phyloP scores from a whole-genome alignment of 2,888 invertebrate species.

The Nemoura dubitans region DNA sequence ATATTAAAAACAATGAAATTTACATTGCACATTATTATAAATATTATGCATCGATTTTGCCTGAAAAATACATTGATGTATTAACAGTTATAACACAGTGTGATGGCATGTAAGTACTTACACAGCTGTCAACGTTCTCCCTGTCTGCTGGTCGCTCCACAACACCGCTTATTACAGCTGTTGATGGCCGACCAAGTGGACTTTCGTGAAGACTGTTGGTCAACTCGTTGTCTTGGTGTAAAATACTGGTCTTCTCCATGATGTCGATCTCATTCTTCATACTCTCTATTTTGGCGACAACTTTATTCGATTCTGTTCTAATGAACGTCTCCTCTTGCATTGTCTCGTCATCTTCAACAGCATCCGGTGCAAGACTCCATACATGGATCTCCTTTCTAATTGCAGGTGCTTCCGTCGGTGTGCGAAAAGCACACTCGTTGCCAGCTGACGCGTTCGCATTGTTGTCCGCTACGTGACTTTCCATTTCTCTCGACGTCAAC shows the following conservation, averaged over 20 bases:
- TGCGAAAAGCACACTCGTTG: not conserved
- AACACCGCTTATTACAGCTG: not conserved
- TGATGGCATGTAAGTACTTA: not conserved
- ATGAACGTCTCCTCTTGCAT: not conserved
- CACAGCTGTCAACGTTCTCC: not conserved
- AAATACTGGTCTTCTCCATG: not conserved
- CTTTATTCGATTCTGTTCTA: not conserved
- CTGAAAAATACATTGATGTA: no score
- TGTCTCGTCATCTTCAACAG: not conserved
- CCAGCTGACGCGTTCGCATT: not conserved
- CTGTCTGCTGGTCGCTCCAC: not conserved
- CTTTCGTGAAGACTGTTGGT: not conserved
- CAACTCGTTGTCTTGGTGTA: not conserved
- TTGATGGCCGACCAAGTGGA: not conserved
- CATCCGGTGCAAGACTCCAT: not conserved
- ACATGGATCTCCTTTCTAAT: not conserved
- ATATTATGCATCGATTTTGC: no score
- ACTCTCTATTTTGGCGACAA: not conserved
- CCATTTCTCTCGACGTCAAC: not conserved
- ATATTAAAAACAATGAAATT: not conserved
- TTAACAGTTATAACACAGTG: no score
- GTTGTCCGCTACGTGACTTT: not conserved
- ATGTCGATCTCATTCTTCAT: not conserved
- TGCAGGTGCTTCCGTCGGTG: slow-evolving; percentile 18
- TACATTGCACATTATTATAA: no score